Evolutionary conservation across 2,888 invertebrate genomes (phyloP), one percentile per base, ranked within the genome.

Genomic region (Synergus itoensis): DNA sequence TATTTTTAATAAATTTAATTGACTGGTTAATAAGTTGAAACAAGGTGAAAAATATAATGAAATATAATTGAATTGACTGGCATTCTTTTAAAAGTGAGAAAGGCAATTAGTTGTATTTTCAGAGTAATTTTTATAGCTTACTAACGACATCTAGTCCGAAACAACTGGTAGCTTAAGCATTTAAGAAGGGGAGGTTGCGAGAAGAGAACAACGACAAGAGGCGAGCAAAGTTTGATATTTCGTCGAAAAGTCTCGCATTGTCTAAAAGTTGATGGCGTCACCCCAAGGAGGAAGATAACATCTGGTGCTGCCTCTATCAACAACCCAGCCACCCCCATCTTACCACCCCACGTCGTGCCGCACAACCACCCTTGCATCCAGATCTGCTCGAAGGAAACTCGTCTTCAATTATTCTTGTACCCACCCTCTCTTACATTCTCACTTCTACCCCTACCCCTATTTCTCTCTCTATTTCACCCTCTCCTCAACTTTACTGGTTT

Each of bases 381-480:
- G 80, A 83, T 84, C 84, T 84, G 86, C 81, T 80, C 84, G 87
- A 86, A 88, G 89, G 89, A 90, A 90, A 90, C 90, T 90, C 90
- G 89, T 88, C 90, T 90, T 90, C 90, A 90, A 90, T 90, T 90
- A 90, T 90, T 90, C 90, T 90, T 90, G 88, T 88, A 86, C 86
- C 85, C 86, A 83, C 77, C 85, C 86, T 78, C 77, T 77, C 79
- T 77, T 79, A 77, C 77, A 79, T 60, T 80, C 64, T 78, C 63
- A 53, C 80, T 76, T 45, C 16, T 64, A 43, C 43, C 41, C 79
- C 45, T 43, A 62, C 78, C 78, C 80, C 69, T 78, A 76, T 57
- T 73, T 18, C 14, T 81, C 36, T 53, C 73, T n/a, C 53, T 53
- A 53, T 57, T 57, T 73, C 36, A 73, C 73, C 73, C 53, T n/a